Evolutionary conservation across 2,113 vertebrate genomes (phyloP), one percentile per base, ranked within the genome.

Genomic region (Aleadryas rufinucha): DNA sequence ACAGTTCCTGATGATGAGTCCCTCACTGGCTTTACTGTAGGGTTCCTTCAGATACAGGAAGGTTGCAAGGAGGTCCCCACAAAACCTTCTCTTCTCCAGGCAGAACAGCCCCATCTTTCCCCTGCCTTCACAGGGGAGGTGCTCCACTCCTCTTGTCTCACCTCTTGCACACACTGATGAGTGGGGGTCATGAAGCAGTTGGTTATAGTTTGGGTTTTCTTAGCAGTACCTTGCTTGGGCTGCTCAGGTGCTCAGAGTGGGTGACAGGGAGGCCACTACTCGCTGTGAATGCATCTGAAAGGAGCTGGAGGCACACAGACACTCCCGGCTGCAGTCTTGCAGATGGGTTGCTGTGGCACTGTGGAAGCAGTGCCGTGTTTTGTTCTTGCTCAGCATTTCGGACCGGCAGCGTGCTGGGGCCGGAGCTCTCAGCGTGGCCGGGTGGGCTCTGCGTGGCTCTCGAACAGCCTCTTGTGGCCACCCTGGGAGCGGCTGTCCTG

Each of bases 401-500:
- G 35, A 8, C 13, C 1, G 9, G 31, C 52, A 8, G 18, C 1
- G 2, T 41, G 61, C 71, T 35, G 53, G 15, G 59, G n/a, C 7
- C 8, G 6, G 30, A 53, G 71, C 39, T n/a, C 41, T 50, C 42
- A 4, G 63, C 26, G 37, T 27, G 44, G 26, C 70, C 31, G 63
- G 52, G 24, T 49, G 14, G 61, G 45, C 59, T 87, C 23, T 54
- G 63, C 68, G 2, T 74, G 85, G 93, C 90, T 94, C 95, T 94
- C 9, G 2, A 47, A 90, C 88, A 96, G 68, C 94, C 96, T 71
- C 95, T 96, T 86, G 95, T 86, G 96, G 96, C 90, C 88, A 22
- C 47, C 14, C 28, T 10, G 2, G 66, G 90, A 71, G 83, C 27
- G 37, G 68, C 90, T 71, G 33, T 37, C 63, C 33, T 20, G 72